Base-by-base conservation (phyloP, 2,113 vertebrate genomes). In the Plectropomus leopardus region DNA sequence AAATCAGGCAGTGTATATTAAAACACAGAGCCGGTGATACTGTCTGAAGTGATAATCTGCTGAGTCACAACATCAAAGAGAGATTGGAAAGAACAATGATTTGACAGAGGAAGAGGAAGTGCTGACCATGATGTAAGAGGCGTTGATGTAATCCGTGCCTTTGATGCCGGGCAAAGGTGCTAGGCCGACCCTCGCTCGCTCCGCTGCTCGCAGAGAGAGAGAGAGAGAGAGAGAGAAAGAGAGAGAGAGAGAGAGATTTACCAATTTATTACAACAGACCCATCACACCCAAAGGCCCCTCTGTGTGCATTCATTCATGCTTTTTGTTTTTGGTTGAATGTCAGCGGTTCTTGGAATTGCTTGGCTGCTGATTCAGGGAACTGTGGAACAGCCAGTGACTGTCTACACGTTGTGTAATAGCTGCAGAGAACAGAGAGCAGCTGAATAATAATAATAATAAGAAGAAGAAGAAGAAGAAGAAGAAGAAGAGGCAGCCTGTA, bases 61-160 rank as follows among this genome's bases (percentile, higher is more conserved):
- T 55, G 32, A 61, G 50, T 58, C 16, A 26, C 72, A 79, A 21
- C 28, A n/a, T 15, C 4, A 48, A 50, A 19, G 21, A 51, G 30
- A 45, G 26, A 21, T 9, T 1, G 14, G 23, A 54, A 17, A 54
- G 53, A 63, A 74, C 80, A 78, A 60, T 76, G 57, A 66, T 40
- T 40, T 64, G 71, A 82, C 61, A 72, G 73, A 51, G 54, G 16
- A 65, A 58, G 55, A 23, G 47, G 36, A 89, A 83, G 70, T 67
- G 85, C 97, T 97, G 89, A 99, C 97, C 97, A 99, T 99, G 93
- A 99, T 97, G 84, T 99, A 99, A 89, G 98, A 99, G 82, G 97
- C 97, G 85, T 99, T 98, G 90, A 98, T 99, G 94, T 99, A 98
- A 93, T 99, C 97, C 14, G 96, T 98, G 93, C 97, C 97, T 93